Conservation (phyloP, 2,888 invertebrate genomes). For the Andricus curvator region DNA sequence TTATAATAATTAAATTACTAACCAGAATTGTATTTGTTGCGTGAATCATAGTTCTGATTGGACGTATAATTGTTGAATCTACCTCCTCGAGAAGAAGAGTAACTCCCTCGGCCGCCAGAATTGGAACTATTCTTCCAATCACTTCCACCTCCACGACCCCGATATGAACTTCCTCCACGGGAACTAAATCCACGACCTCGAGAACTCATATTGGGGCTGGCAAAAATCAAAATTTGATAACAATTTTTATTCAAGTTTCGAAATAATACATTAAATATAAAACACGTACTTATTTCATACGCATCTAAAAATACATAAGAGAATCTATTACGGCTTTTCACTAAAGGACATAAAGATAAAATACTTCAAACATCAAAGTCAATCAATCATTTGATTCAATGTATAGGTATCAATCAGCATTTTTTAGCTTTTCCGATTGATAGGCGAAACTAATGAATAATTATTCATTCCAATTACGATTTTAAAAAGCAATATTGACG, state of each 20-base stretch:
- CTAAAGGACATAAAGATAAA: neutral
- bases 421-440: neutral
- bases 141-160: constrained; percentile 71
- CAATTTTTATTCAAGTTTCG: neutral
- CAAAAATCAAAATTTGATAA: constrained; percentile 19
- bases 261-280: neutral
- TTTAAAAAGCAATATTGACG: constrained; percentile 31
- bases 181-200: constrained; percentile 73
- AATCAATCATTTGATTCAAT: neutral
- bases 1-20: constrained; percentile 44
- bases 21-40: constrained; percentile 73
- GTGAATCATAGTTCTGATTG: constrained; percentile 71
- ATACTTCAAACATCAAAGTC: neutral
- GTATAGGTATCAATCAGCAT: neutral
- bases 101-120: constrained; percentile 69
- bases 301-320: neutral
- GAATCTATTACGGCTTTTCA: neutral
- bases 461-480: neutral
- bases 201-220: constrained; percentile 71
- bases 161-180: constrained; percentile 70
- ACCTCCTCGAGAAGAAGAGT: constrained; percentile 73
- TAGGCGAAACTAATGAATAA: neutral
- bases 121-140: constrained; percentile 68
- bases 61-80: constrained; percentile 70
- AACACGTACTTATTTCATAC: neutral